Evolutionary conservation across 1,140 invertebrate genomes (phyloP).

Genomic region (Ceratina japonica): DNA sequence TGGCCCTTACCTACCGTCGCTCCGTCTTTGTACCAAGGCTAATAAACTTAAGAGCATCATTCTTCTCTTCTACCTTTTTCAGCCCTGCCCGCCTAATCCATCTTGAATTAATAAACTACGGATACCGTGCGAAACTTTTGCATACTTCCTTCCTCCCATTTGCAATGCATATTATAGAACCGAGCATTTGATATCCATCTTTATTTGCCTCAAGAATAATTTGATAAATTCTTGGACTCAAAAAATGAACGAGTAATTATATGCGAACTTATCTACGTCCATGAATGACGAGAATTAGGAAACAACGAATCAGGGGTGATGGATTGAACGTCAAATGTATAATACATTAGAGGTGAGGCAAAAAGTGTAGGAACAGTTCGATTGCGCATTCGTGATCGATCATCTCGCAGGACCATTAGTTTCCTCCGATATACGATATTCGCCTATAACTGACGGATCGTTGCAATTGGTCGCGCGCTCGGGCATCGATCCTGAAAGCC

Average conservation of each 20-base stretch:
- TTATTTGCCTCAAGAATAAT: too few species aligned
- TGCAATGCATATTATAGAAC: too few species aligned
- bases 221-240: too few species aligned
- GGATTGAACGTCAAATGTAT: too few species aligned
- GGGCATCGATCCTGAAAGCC: constrained; percentile 35
- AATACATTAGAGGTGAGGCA: not conserved
- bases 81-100: not conserved
- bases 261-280: too few species aligned
- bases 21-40: constrained; percentile 29
- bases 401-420: not conserved
- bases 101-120: constrained; percentile 26
- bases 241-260: too few species aligned
- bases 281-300: not conserved
- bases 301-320: too few species aligned
- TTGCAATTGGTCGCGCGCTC: constrained; percentile 28
- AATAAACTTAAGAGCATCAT: constrained; percentile 59
- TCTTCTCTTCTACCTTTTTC: constrained; percentile 18
- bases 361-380: too few species aligned
- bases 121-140: not conserved
- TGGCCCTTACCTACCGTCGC: not conserved
- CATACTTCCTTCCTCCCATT: not conserved
- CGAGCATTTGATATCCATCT: too few species aligned
- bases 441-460: constrained; percentile 25
- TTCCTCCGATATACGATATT: constrained; percentile 23
- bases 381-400: not conserved